Conservation (phyloP, 2,888 invertebrate genomes). For the Nephrotoma guestfalica region DNA sequence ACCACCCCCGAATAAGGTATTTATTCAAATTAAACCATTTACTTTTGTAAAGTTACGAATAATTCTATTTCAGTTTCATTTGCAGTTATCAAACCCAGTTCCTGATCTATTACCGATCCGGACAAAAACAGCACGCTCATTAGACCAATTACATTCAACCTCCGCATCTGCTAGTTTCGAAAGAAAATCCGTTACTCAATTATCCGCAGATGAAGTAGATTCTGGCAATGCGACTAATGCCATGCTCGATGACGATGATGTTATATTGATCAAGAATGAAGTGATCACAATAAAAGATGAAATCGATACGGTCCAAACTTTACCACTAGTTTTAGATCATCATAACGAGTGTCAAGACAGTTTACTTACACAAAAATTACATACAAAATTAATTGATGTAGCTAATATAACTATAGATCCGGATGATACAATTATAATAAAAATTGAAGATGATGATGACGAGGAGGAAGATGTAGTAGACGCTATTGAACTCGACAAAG, state of each 20-base stretch:
- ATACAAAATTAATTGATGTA: too few relatives aligned
- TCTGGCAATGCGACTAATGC: background rate
- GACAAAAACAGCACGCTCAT: conserved; percentile 5
- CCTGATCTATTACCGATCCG: conserved; percentile 35
- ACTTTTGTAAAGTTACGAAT: background rate
- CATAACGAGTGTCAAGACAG: background rate
- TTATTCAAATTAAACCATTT: background rate
- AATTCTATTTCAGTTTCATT: background rate
- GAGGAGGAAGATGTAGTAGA: conserved; percentile 15
- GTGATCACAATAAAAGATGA: background rate
- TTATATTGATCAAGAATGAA: background rate
- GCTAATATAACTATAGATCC: background rate
- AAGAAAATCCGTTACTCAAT: background rate
- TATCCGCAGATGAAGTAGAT: background rate
- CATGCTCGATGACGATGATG: conserved; percentile 3
- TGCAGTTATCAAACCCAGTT: conserved; percentile 21
- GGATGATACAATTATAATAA: background rate
- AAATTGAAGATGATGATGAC: conserved; percentile 1
- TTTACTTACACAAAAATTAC: background rate
- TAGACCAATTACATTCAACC: background rate
- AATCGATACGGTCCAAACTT: background rate
- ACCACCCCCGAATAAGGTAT: background rate
- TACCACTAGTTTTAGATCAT: background rate
- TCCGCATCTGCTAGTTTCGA: background rate
- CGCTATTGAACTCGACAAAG: conserved; percentile 15